Evolutionary conservation across 1,140 invertebrate genomes (phyloP).

Genomic region (Saxidomus purpurata): DNA sequence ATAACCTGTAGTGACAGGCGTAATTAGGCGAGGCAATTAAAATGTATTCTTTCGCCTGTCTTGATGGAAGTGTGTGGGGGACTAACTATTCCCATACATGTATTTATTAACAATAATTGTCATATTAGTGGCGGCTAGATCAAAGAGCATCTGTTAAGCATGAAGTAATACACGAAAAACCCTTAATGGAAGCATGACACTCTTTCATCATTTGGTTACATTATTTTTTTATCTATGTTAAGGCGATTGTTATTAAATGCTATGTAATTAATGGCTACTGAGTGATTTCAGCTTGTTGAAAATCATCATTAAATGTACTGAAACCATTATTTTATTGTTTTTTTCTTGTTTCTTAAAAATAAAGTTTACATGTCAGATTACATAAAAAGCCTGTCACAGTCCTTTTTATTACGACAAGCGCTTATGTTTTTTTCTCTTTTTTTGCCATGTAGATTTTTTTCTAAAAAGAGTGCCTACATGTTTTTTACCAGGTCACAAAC

Average conservation of each 20-base stretch:
- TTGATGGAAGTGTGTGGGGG: not conserved
- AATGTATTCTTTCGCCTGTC: constrained; percentile 28
- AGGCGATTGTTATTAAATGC: not conserved
- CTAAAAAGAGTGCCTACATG: no score
- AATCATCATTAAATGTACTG: not conserved
- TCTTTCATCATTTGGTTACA: not conserved
- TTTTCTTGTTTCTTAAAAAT: not conserved
- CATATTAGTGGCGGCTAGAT: constrained; percentile 29
- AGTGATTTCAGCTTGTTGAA: constrained; percentile 3
- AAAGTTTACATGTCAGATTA: not conserved
- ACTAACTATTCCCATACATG: not conserved
- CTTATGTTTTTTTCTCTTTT: not conserved
- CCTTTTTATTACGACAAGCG: not conserved
- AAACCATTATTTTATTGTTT: not conserved
- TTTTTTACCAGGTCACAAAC: no score
- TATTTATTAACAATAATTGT: constrained; percentile 21
- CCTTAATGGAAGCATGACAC: constrained; percentile 27
- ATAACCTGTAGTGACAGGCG: not conserved
- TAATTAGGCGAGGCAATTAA: constrained; percentile 42
- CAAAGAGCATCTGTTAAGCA: constrained; percentile 11
- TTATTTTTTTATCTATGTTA: not conserved
- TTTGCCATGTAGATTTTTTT: not conserved
- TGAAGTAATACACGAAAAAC: not conserved
- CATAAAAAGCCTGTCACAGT: not conserved
- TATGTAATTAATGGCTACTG: not conserved